Evolutionary conservation across 1,140 invertebrate species (phyloP).

Genomic region (Wasmannia auropunctata): DNA sequence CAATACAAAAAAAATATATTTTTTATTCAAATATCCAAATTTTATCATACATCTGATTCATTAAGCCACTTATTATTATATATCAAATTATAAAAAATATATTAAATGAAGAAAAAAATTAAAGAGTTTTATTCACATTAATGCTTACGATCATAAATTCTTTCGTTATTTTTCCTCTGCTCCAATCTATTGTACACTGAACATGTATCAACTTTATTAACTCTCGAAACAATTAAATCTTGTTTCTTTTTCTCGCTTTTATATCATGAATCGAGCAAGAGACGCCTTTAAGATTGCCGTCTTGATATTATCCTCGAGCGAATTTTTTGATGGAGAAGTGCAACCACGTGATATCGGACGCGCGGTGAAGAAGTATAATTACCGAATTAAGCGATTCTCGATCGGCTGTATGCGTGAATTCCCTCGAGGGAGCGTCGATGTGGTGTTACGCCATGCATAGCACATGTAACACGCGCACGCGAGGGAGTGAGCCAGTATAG

Average conservation of each 20-base stretch:
- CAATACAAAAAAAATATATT: background rate
- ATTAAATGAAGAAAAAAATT: too few relatives aligned
- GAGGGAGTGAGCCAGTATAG: constrained; percentile 15
- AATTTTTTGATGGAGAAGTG: constrained; percentile 1
- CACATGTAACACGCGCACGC: background rate
- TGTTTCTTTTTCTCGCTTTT: too few relatives aligned
- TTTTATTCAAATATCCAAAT: background rate
- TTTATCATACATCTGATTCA: background rate
- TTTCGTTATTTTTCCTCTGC: too few relatives aligned
- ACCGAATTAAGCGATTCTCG: constrained; percentile 34
- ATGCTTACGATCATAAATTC: background rate
- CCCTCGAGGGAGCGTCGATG: background rate
- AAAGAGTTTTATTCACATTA: background rate
- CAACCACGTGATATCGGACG: background rate
- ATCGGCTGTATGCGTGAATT: background rate
- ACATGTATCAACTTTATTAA: too few relatives aligned
- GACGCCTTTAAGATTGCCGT: background rate
- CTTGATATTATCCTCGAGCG: background rate
- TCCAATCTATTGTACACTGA: too few relatives aligned
- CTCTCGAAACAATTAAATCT: too few relatives aligned
- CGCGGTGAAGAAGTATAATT: constrained; percentile 24
- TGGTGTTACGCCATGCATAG: background rate
- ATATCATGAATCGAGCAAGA: background rate
- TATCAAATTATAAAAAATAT: too few relatives aligned
- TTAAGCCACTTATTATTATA: background rate